These are phyloP conservation scores for Cerceris ruficornis DNA, from an alignment of 2,888 invertebrate genomes.

Conservation along the genomic window DNA sequence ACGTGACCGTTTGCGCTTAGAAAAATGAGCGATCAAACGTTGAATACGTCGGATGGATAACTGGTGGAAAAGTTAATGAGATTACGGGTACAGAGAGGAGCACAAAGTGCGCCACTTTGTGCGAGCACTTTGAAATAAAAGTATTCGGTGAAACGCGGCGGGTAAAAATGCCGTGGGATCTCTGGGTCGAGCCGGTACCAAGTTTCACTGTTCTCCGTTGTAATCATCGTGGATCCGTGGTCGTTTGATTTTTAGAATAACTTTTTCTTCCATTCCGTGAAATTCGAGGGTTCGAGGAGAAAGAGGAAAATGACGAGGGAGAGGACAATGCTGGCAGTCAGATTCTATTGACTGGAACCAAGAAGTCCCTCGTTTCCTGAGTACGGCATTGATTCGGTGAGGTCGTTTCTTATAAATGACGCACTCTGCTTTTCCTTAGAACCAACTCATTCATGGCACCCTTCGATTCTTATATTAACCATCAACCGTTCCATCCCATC, in stretches of 20 bases:
- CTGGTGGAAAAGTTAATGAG: too few species aligned
- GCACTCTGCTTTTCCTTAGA: constrained; percentile 54
- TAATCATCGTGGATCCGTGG: too few species aligned
- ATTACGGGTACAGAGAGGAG: too few species aligned
- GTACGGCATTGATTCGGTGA: constrained; percentile 58
- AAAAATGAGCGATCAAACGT: too few species aligned
- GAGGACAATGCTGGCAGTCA: constrained; percentile 21
- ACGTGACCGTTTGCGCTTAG: too few species aligned
- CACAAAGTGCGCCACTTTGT: too few species aligned
- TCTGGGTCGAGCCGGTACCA: too few species aligned
- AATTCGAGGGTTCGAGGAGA: constrained; percentile 4
- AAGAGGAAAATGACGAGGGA: constrained; percentile 17
- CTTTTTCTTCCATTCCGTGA: background rate
- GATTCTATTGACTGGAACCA: constrained; percentile 48
- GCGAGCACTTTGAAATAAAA: too few species aligned
- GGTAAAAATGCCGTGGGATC: too few species aligned
- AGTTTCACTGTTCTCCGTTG: too few species aligned
- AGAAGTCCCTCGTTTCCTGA: constrained; percentile 62
- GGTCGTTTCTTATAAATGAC: constrained; percentile 59
- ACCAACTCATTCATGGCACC: constrained; percentile 45
- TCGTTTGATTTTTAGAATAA: background rate
- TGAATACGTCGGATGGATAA: too few species aligned
- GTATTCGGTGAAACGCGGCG: too few species aligned
- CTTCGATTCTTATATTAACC: constrained; percentile 55
- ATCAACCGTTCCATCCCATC: constrained; percentile 17